phyloP scores from a whole-genome alignment of 2,797 vertebrate species.

The Ctenopoma multispine region DNA sequence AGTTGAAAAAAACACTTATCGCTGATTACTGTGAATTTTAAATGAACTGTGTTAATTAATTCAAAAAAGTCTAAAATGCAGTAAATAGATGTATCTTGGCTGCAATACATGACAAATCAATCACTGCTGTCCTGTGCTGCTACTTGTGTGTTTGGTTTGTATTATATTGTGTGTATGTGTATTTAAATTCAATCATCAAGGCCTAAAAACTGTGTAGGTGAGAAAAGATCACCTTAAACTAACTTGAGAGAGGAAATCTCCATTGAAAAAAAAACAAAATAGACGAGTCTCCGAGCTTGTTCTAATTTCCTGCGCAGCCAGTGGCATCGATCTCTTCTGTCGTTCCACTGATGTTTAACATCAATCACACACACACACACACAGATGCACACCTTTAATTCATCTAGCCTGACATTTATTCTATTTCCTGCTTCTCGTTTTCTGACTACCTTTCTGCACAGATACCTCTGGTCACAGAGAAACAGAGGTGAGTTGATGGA shows the following conservation, averaged over 20 bases:
- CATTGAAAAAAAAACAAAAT: not conserved
- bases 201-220: not conserved
- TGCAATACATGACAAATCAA: not conserved
- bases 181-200: not conserved
- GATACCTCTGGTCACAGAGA: not conserved
- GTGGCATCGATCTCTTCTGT: conserved; percentile 20
- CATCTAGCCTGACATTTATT: conserved; percentile 10
- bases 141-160: not conserved
- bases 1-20: not conserved
- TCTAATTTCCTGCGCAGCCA: conserved; percentile 51
- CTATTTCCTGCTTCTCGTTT: conserved; percentile 12
- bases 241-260: conserved; percentile 1
- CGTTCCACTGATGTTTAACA: conserved; percentile 3
- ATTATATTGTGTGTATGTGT: not conserved
- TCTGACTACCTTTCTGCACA: not conserved
- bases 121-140: not conserved
- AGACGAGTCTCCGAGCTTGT: conserved; percentile 1
- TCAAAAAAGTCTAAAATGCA: not conserved
- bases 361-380: conserved; percentile 19
- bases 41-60: not conserved
- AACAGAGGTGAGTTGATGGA: not conserved
- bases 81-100: not conserved
- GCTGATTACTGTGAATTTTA: conserved; percentile 6
- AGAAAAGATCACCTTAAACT: conserved; percentile 6
- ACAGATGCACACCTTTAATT: conserved; percentile 3